These are phyloP conservation scores for Drosophila pandora DNA, from an alignment of 1,140 invertebrate species.

Conservation along the genomic window DNA sequence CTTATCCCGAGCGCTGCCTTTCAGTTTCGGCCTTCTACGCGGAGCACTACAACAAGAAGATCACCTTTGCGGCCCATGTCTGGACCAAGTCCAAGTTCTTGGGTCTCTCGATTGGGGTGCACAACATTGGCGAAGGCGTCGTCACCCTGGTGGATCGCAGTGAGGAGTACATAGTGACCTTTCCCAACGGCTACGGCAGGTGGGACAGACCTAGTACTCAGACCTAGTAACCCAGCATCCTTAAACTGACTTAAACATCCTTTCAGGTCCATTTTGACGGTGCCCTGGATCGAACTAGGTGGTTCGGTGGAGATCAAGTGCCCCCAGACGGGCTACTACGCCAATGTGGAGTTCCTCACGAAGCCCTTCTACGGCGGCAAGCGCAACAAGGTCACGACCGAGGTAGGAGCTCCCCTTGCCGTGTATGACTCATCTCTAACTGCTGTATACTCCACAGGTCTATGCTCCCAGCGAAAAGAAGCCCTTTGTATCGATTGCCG, in stretches of 20 bases:
- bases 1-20: constrained; percentile 20
- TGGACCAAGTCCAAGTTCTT: constrained; percentile 99
- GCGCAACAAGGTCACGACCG: constrained; percentile 94
- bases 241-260: background rate
- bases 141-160: constrained; percentile 92
- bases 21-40: constrained; percentile 98
- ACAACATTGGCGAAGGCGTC: constrained; percentile 93
- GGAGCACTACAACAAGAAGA: constrained; percentile 95
- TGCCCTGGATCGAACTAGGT: constrained; percentile 98
- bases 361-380: constrained; percentile 99
- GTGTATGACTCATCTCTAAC: background rate
- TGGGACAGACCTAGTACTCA: constrained; percentile 54
- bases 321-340: constrained; percentile 94
- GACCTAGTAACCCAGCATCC: background rate
- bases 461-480: constrained; percentile 93
- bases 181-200: constrained; percentile 98
- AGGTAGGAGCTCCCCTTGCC: constrained; percentile 85
- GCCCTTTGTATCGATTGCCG: constrained; percentile 92
- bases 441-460: constrained; percentile 55
- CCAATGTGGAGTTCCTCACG: constrained; percentile 96
- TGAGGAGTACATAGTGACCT: constrained; percentile 96
- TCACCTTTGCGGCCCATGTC: constrained; percentile 96
- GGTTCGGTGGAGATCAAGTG: constrained; percentile 95
- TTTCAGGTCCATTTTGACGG: constrained; percentile 94
- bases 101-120: constrained; percentile 96